Evolutionary conservation across 2,888 invertebrate species (phyloP), one percentile per base, ranked within the genome.

Genomic region (Podotricha telesiphe): DNA sequence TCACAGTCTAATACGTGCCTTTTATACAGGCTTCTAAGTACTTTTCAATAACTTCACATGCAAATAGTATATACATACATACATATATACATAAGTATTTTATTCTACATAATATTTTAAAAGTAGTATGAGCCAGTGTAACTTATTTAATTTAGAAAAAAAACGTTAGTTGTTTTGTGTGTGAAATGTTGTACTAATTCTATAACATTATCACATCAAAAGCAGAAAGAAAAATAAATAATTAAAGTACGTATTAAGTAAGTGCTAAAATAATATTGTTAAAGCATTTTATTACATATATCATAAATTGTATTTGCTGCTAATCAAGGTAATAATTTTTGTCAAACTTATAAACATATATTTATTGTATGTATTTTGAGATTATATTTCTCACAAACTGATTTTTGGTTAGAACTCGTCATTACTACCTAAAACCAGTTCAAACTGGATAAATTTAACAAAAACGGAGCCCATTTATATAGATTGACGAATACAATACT

Each of bases 161-260:
- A 62, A 11, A 47, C n/a, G 34, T 62, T 17, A 0, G 13, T 37
- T 4, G 28, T 34, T 62, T n/a, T 42, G 58, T 58, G 58, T 58
- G 42, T 42, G 22, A 58, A 58, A 61, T 34, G 28, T 28, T 34
- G 28, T 62, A 2, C 48, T 34, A 45, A 47, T 48, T 48, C 34
- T 62, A 62, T 28, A 28, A 28, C 28, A 6, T 28, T 28, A 2
- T 28, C 2, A 62, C 48, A 19, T 62, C 48, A 34, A 62, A 48
- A 34, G 47, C 34, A 34, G 11, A 19, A 19, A 28, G 6, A 4
- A 4, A 2, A 28, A 28, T 28, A 17, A 37, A 37, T 37, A 37
- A 8, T 4, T 37, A 6, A 37, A 37, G 5, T 37, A 37, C 3
- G 8, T 37, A 37, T 37, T 37, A 37, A 37, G 3, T 1, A 10